These are phyloP conservation scores for Hystrix cristata DNA, from an alignment of 2,113 vertebrate genomes.

Conservation along the genomic window DNA sequence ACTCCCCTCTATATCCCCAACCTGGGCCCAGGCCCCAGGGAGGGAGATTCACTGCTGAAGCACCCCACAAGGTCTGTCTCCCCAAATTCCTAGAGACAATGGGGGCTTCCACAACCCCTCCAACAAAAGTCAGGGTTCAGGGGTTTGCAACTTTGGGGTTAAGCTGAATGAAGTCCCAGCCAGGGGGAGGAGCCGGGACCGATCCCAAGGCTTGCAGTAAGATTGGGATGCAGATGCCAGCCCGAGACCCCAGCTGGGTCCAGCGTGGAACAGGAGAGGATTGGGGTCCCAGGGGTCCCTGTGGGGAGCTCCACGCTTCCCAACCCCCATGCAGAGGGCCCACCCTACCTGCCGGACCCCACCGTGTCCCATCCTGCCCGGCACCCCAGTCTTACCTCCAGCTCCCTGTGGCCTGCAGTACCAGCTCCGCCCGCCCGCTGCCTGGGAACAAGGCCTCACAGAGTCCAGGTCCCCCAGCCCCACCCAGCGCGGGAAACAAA, in stretches of 20 bases:
- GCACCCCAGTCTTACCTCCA: neutral
- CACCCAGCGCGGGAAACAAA: slow-evolving; percentile 70
- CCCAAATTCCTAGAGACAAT: neutral
- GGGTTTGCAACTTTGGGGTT: neutral
- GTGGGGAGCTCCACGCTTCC: accelerated
- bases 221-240: neutral
- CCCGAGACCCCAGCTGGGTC: accelerated
- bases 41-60: neutral
- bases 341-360: neutral
- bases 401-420: neutral
- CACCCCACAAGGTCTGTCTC: neutral
- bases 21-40: accelerated
- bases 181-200: neutral
- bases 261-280: neutral
- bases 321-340: neutral
- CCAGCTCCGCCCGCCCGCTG: neutral
- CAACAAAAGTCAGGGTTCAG: neutral
- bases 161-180: accelerated
- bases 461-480: neutral
- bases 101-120: too few species aligned
- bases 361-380: neutral
- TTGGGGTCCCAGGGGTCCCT: neutral
- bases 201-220: neutral
- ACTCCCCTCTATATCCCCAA: neutral
- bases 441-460: slow-evolving; percentile 60